Base-by-base conservation (phyloP, 2,797 vertebrate species). In the Chelon auratus region DNA sequence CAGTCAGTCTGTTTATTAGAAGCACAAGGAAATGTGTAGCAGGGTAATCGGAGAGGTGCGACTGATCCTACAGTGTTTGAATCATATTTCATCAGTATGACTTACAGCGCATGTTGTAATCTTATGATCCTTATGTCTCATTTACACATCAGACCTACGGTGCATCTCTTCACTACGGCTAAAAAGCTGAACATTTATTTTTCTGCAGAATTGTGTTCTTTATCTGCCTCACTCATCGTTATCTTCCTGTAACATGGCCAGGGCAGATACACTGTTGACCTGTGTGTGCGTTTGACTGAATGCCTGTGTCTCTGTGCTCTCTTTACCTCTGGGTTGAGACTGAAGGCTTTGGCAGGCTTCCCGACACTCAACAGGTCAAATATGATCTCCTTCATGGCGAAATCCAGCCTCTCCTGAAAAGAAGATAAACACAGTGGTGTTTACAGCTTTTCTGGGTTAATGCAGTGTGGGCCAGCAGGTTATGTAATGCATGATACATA, bases 331-430 rank as follows among this genome's bases (percentile, higher is more conserved):
- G 95, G 95, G 85, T 96, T 95, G 72, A 96, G 93, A 88, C 95
- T 95, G 89, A 95, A 95, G 22, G 95, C 95, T 89, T 95, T 96
- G 81, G 94, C 90, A 61, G 95, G 94, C 77, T 95, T 95, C 72
- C 95, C 95, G 52, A 95, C 95, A 72, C 93, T 93, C 59, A 96
- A 87, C 72, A 96, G 91, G 82, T 96, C 95, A 89, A 94, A 95
- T 83, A 96, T 95, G 78, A 96, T 95, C 87, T 96, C 95, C 74
- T 95, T 95, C 95, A 96, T 96, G 10, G 95, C 95, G 56, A 95
- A 96, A 91, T 96, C 95, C 43, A 96, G 93, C 78, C 92, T 91
- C 90, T 96, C 95, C 95, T 96, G 80, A 74, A 61, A n/a, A 80
- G 47, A 81, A 4, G 45, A 51, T 72, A 82, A 83, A 80, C 65